phyloP scores from a whole-genome alignment of 53 echinoderm and acorn worm genomes.

The Glandiceps talaboti region DNA sequence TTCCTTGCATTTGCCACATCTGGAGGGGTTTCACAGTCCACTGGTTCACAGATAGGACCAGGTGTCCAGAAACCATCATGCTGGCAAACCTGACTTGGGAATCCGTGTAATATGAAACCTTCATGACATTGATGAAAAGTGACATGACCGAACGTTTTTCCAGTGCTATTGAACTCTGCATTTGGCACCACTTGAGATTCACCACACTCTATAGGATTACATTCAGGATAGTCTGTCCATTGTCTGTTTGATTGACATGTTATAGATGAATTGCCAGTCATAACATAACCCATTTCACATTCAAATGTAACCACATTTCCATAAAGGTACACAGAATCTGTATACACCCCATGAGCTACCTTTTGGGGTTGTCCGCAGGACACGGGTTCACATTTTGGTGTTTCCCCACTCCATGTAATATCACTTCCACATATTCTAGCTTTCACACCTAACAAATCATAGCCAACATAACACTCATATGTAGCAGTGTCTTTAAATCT shows the following conservation, averaged over 20 bases:
- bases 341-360: neutral
- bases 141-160: slow-evolving; percentile 5
- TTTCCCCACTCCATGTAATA: neutral
- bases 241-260: slow-evolving; percentile 18
- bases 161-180: slow-evolving; percentile 14
- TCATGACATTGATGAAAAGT: slow-evolving; percentile 29
- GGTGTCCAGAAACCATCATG: slow-evolving; percentile 32
- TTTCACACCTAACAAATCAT: slow-evolving; percentile 13
- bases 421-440: neutral
- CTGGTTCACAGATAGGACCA: neutral
- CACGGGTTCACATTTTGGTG: neutral
- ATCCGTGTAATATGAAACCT: slow-evolving; percentile 35
- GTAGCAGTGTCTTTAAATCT: slow-evolving; percentile 6
- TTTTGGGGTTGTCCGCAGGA: neutral
- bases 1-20: neutral
- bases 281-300: slow-evolving; percentile 9
- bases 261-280: neutral
- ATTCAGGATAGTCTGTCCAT: slow-evolving; percentile 30
- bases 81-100: slow-evolving; percentile 6
- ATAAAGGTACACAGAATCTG: neutral
- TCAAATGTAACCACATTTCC: slow-evolving; percentile 1
- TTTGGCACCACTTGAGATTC: slow-evolving; percentile 25
- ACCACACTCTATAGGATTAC: slow-evolving; percentile 31
- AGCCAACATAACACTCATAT: slow-evolving; percentile 38
- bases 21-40: neutral